Evolutionary conservation across 2,113 vertebrate genomes (phyloP), one percentile per base, ranked within the genome.

Genomic region (Lampris incognitus): DNA sequence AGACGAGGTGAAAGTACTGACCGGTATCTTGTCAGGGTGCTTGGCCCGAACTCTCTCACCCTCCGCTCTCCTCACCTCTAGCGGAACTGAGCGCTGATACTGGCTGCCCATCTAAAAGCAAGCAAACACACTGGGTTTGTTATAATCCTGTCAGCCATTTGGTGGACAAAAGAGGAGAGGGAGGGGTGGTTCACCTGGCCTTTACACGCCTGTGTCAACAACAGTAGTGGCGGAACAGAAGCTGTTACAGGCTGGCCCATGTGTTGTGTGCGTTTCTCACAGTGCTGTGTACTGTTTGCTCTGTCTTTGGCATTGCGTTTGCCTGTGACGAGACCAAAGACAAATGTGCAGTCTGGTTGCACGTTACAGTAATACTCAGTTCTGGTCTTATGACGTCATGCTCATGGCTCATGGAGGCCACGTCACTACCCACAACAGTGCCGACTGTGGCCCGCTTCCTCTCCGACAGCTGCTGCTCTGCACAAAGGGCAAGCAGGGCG

Each of bases 21-120:
- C 94, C 38, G 94, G 94, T 83, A 95, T 94, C 76, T 95, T 95
- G 87, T 95, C 93, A 1, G 94, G 94, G 86, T 95, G 93, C 56
- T 95, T 95, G 55, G 94, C 88, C 42, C 94, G 92, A 41, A 95
- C 93, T 79, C 92, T 82, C 83, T 94, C 94, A 42, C 94, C 94
- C 77, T 95, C 94, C 6, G 91, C 91, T 91, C 91, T 94, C 90
- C 94, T 93, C 74, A 94, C 93, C 78, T 95, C 94, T 6, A 94
- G 85, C 8, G 94, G 92, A 38, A 95, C 91, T 46, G 88, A 87
- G 71, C 93, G 92, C 83, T 95, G 92, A 83, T 95, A 95, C 70
- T 93, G 93, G 75, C 94, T 94, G 66, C 81, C 81, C 94, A 95
- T 95, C 94, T 94, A 68, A 51, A 72, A 74, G 85, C 71, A 71